Conservation (phyloP, 2,888 invertebrate genomes). For the Drosophila bunnanda region DNA sequence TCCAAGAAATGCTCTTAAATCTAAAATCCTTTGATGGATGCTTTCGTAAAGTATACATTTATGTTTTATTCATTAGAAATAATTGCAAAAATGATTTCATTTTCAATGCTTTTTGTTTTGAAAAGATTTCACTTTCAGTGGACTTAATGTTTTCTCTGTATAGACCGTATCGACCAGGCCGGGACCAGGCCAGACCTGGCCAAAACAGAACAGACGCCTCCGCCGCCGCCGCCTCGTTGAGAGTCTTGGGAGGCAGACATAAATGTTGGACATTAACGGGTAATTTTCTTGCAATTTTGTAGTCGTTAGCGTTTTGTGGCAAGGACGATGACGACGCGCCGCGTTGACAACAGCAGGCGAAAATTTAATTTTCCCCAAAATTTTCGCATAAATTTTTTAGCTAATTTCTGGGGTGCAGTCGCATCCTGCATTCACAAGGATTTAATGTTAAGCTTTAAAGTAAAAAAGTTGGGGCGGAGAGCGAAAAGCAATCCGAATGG, state of each 20-base stretch:
- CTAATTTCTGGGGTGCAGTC: slow-evolving; percentile 50
- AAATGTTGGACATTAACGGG: slow-evolving; percentile 83
- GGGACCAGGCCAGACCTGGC: slow-evolving; percentile 16
- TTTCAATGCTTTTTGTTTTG: too few relatives aligned
- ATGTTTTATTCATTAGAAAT: too few relatives aligned
- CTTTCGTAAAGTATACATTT: too few relatives aligned
- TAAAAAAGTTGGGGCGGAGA: background rate
- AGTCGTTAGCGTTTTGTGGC: slow-evolving; percentile 83
- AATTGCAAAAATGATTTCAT: background rate
- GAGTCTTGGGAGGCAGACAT: slow-evolving; percentile 69
- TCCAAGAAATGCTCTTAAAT: background rate
- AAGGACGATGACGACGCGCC: slow-evolving; percentile 61
- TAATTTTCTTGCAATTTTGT: slow-evolving; percentile 84
- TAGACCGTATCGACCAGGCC: slow-evolving; percentile 26
- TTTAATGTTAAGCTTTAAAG: slow-evolving; percentile 43
- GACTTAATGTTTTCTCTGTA: slow-evolving; percentile 12
- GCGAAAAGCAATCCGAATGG: slow-evolving; percentile 69
- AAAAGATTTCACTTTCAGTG: background rate
- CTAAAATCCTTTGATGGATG: background rate
- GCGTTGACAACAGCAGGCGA: slow-evolving; percentile 48
- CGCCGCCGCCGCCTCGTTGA: slow-evolving; percentile 17
- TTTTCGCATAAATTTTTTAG: slow-evolving; percentile 69
- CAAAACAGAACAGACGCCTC: slow-evolving; percentile 37
- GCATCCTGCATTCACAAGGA: slow-evolving; percentile 4
- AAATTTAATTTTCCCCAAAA: slow-evolving; percentile 64